Conservation (phyloP, 2,888 invertebrate species). For the Blastobasis lacticolella region DNA sequence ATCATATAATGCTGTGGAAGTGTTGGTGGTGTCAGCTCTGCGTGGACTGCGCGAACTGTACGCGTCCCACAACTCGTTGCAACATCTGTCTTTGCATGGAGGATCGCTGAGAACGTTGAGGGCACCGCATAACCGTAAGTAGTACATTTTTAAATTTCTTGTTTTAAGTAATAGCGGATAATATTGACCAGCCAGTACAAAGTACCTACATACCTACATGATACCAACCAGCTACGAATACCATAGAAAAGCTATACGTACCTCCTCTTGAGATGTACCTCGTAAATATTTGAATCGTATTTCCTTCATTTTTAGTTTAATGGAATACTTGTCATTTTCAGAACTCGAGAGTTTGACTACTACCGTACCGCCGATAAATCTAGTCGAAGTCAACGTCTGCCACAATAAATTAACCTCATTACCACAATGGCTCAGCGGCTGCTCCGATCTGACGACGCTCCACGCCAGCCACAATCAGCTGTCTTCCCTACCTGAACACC, state of each 20-base stretch:
- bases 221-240: too few relatives aligned
- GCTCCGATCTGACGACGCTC: conserved; percentile 80
- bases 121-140: conserved; percentile 87
- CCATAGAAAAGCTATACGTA: too few relatives aligned
- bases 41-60: conserved; percentile 84
- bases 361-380: conserved; percentile 79
- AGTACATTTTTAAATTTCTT: not conserved
- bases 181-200: too few relatives aligned
- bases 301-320: too few relatives aligned
- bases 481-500: conserved; percentile 79
- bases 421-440: conserved; percentile 85
- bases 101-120: conserved; percentile 82
- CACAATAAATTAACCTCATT: conserved; percentile 82
- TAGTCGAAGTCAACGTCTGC: conserved; percentile 85
- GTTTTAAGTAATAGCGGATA: too few relatives aligned
- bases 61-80: conserved; percentile 84
- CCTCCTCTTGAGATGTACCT: too few relatives aligned
- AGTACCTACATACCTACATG: too few relatives aligned
- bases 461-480: conserved; percentile 85
- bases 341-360: conserved; percentile 82
- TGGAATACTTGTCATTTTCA: conserved; percentile 47
- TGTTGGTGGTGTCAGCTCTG: conserved; percentile 85
- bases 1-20: conserved; percentile 88
- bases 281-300: too few relatives aligned
- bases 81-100: conserved; percentile 86